Conservation (phyloP, 2,888 invertebrate genomes). For the Platycheirus rosarum region DNA sequence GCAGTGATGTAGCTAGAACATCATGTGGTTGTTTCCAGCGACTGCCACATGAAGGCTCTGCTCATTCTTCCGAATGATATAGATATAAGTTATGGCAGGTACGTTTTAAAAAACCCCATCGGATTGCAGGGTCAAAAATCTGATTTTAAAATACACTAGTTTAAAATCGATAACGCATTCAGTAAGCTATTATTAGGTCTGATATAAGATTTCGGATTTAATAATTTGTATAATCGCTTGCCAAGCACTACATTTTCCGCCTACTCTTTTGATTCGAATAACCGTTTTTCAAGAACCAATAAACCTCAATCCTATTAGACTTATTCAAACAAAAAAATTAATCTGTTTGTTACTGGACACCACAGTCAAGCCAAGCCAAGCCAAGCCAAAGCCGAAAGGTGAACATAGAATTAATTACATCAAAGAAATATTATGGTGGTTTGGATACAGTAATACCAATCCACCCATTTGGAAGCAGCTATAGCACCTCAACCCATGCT, state of each 20-base stretch:
- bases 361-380: constrained; percentile 24
- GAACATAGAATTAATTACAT: constrained; percentile 35
- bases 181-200: no score
- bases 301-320: constrained; percentile 20
- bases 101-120: no score
- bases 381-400: constrained; percentile 17
- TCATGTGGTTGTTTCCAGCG: no score
- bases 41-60: no score
- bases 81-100: no score
- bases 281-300: constrained; percentile 32
- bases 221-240: no score
- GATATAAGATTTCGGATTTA: no score
- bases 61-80: no score
- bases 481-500: neutral
- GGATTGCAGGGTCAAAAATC: no score
- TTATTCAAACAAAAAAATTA: constrained; percentile 30
- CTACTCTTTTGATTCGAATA: constrained; percentile 26
- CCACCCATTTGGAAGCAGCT: neutral
- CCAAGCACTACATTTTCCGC: neutral
- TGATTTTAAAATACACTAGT: no score
- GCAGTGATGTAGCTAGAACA: no score
- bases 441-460: constrained; percentile 8
- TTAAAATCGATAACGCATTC: no score
- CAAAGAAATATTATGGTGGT: constrained; percentile 13
- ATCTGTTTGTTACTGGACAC: neutral